A percentile compares a stretch with the other conserved stretches of the same genome.
Conservation (phyloP, 2,797 vertebrate genomes). For the Tachyglossus aculeatus region DNA sequence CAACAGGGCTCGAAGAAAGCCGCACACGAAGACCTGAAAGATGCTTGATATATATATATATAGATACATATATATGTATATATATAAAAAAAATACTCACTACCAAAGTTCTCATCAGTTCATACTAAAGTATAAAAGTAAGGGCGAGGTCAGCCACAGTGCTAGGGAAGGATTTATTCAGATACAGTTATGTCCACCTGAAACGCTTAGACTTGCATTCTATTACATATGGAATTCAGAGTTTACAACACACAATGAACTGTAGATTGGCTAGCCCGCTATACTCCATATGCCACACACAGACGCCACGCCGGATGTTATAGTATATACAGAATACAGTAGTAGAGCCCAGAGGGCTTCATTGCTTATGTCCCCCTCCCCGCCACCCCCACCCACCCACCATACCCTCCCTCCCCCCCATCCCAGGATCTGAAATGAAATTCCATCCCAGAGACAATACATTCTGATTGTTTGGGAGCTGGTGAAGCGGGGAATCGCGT, state of each 20-base stretch:
- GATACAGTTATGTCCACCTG: constrained; percentile 80
- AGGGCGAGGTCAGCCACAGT: constrained; percentile 84
- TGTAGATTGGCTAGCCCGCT: constrained; percentile 64
- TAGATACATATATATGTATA: constrained; percentile 83
- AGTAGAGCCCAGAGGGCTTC: constrained; percentile 56
- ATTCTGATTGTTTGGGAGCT: constrained; percentile 64
- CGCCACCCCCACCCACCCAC: not conserved
- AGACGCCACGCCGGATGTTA: constrained; percentile 60
- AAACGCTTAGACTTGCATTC: constrained; percentile 75
- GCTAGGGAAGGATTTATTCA: constrained; percentile 76
- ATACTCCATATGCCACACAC: constrained; percentile 66
- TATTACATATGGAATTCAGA: constrained; percentile 77
- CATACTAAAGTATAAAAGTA: constrained; percentile 87
- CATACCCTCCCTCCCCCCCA: constrained; percentile 1
- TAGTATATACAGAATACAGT: constrained; percentile 64
- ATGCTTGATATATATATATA: constrained; percentile 89
- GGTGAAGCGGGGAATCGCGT: constrained; percentile 41
- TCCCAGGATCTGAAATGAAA: constrained; percentile 45
- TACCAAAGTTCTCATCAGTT: constrained; percentile 87
- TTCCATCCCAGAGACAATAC: constrained; percentile 66
- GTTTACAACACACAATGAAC: constrained; percentile 70
- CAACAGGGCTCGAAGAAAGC: constrained; percentile 95
- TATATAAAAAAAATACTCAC: constrained; percentile 83
- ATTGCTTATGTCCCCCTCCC: constrained; percentile 44
- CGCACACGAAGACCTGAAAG: constrained; percentile 98